Conservation (phyloP, 2,113 vertebrate genomes). For the Serilophus lunatus region DNA sequence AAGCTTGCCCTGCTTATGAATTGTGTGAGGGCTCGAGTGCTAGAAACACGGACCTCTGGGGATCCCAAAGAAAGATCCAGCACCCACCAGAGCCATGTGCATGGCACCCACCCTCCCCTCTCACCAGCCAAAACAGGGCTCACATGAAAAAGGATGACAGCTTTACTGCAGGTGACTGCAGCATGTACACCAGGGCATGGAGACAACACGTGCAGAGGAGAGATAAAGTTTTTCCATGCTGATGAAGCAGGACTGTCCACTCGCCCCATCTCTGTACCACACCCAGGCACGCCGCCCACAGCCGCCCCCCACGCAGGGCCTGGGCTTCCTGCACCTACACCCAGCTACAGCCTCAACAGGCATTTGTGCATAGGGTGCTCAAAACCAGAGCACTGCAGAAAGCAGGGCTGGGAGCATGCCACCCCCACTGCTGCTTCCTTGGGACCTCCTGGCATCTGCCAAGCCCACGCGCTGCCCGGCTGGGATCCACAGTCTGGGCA, state of each 20-base stretch:
- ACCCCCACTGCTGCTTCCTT: fast-evolving
- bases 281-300: background rate
- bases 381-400: background rate
- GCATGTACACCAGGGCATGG: background rate
- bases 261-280: fast-evolving
- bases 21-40: fast-evolving
- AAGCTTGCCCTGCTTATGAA: background rate
- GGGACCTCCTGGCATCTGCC: background rate
- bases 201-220: background rate
- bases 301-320: background rate
- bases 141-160: fast-evolving
- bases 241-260: background rate
- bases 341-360: background rate
- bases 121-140: background rate
- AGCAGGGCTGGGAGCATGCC: background rate
- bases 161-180: background rate
- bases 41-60: background rate
- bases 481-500: background rate
- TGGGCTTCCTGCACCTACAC: background rate
- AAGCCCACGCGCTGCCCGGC: background rate
- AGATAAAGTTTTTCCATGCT: background rate
- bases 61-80: background rate
- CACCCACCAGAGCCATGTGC: fast-evolving
- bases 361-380: fast-evolving
- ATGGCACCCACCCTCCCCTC: background rate